phyloP scores from a whole-genome alignment of 2,797 vertebrate species.

The Taeniopygia guttata region DNA sequence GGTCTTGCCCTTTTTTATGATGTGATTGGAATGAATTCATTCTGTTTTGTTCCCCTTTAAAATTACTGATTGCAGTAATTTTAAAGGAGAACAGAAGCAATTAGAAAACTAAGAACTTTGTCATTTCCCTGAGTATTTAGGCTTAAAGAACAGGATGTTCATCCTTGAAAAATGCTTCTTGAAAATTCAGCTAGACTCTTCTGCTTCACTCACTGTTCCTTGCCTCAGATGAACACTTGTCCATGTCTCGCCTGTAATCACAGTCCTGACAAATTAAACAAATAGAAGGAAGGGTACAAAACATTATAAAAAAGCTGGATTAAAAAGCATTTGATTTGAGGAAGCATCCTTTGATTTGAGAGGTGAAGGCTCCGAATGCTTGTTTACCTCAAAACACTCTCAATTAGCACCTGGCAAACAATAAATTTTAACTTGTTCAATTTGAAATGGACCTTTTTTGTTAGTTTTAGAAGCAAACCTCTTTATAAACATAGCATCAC shows the following conservation, averaged over 20 bases:
- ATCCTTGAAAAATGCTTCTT: not conserved
- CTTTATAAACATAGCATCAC: not conserved
- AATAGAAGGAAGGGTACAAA: not conserved
- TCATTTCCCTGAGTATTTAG: not conserved
- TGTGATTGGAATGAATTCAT: not conserved
- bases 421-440: not conserved
- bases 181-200: not conserved
- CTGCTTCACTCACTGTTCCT: not conserved
- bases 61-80: not conserved
- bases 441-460: not conserved
- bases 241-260: not conserved
- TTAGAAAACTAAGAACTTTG: not conserved
- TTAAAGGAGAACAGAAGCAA: not conserved
- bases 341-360: not conserved
- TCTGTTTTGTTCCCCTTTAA: not conserved
- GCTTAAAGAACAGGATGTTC: not conserved
- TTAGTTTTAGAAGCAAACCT: not conserved
- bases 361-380: not conserved
- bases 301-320: not conserved
- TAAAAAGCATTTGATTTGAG: not conserved
- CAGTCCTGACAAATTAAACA: not conserved
- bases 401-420: not conserved
- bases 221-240: not conserved
- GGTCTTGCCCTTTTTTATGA: not conserved
- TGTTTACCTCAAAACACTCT: not conserved